Base-by-base conservation (phyloP, 2,888 invertebrate species). In the Alloplasta piceator region DNA sequence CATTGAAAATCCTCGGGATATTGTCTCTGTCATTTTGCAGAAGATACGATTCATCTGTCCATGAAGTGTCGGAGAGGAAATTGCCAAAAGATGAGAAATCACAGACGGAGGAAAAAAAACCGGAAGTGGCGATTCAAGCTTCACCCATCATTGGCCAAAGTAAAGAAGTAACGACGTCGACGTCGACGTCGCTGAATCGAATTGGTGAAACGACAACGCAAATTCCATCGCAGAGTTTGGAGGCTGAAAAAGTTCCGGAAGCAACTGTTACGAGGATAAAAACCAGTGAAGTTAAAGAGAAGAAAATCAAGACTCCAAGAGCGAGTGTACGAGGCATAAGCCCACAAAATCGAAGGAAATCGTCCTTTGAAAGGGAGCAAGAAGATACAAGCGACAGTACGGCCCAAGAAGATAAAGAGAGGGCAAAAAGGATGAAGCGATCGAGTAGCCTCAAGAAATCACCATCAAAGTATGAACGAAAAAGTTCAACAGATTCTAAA, bases 121-220 rank as follows among this genome's bases (percentile, higher is more conserved):
- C 61, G n/a, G 67, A 78, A 67, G 46, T 67, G 4, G 61, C n/a
- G 6, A 52, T 55, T 14, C 72, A 73, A 10, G 14, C 78, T 7
- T 38, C 71, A 26, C 52, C 48, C 39, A 41, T 36, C 10, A 38
- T 38, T 43, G 43, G 41, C 41, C 41, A 63, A 39, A 68, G 6
- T 48, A 39, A 39, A 48, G 55, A 9, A 26, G 55, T 67, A 36
- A 46, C 39, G 16, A 73, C 67, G 14, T 48, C 67, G 16, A 73
- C 67, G 14, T 48, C 67, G n/a, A 67, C 5, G 10, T 60, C 60
- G 6, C 10, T 43, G 7, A 43, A 55, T 9, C n/a, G 55, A 67
- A 63, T 68, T 10, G 46, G 7, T 9, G 43, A 43, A 55, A 3
- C 12, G 43, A 52, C 38, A 26, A 10, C 12, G 38, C 38, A n/a